Percentiles rank a stretch among this genome's conserved stretches.
phyloP scores from a whole-genome alignment of 2,113 vertebrate genomes.

The Zosterops hypoxanthus region DNA sequence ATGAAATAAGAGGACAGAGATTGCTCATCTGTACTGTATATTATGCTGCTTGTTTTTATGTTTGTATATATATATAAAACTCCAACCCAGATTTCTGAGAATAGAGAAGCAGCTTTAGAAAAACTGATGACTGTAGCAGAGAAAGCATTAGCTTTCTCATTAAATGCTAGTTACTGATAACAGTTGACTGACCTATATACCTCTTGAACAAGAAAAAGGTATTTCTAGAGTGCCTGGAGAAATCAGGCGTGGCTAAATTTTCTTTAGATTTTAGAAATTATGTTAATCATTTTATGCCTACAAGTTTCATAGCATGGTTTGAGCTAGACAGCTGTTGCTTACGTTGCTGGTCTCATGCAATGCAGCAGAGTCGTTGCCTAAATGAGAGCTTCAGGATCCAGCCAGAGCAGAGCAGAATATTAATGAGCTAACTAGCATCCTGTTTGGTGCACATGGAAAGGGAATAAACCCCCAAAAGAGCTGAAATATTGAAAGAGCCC shows the following conservation, averaged over 20 bases:
- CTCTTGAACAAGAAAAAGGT: slow-evolving; percentile 7
- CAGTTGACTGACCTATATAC: slow-evolving; percentile 13
- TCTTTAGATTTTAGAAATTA: slow-evolving; percentile 17
- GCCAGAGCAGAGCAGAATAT: rapidly evolving
- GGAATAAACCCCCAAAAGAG: not conserved
- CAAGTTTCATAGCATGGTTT: not conserved
- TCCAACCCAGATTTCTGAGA: not conserved
- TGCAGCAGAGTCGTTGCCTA: not conserved
- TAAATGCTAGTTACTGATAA: slow-evolving; percentile 24
- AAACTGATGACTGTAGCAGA: slow-evolving; percentile 37
- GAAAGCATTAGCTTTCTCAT: slow-evolving; percentile 31
- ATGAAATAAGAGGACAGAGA: not conserved
- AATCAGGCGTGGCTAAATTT: not conserved
- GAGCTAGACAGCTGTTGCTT: not conserved
- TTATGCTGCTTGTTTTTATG: not conserved
- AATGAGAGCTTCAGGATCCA: not conserved
- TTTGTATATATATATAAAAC: not conserved
- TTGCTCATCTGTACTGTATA: not conserved
- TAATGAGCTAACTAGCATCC: not conserved
- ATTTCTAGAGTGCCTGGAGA: slow-evolving; percentile 17
- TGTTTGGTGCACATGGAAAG: not conserved
- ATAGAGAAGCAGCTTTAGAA: not conserved
- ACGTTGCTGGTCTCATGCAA: not conserved
- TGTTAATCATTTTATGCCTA: not conserved
- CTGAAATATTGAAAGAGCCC: not conserved